Conservation (phyloP, 2,797 vertebrate genomes). For the Tinamus major region DNA sequence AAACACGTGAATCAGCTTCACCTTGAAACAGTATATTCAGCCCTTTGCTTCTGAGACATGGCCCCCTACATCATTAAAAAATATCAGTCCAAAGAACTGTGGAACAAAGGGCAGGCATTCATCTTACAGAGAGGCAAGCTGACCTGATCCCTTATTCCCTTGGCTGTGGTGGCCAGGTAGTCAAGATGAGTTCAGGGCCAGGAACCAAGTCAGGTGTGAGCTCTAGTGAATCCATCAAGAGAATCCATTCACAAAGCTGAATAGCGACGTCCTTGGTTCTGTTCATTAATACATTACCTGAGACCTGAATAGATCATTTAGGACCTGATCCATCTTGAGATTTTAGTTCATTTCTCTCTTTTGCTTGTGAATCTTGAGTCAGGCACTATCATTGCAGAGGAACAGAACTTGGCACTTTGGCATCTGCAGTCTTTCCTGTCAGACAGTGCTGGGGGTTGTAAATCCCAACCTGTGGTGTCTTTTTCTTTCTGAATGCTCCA, state of each 20-base stretch:
- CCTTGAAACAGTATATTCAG: conserved; percentile 9
- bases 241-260: neutral
- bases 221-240: too few relatives aligned
- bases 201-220: neutral
- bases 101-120: neutral
- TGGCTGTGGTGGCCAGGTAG: neutral
- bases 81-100: neutral
- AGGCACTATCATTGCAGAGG: too few relatives aligned
- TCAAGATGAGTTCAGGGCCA: neutral
- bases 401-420: too few relatives aligned
- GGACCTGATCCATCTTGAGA: neutral
- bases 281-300: too few relatives aligned
- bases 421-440: too few relatives aligned
- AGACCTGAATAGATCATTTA: neutral
- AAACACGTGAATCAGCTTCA: conserved; percentile 10
- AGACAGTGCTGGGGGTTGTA: neutral
- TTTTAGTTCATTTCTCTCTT: neutral
- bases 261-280: neutral
- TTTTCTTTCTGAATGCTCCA: neutral
- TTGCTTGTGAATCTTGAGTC: neutral
- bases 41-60: neutral
- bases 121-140: neutral
- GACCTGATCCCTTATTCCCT: neutral
- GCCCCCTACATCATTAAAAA: neutral
- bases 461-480: neutral